Conservation (phyloP, 2,797 vertebrate species). For the Craterocephalus amniculus region DNA sequence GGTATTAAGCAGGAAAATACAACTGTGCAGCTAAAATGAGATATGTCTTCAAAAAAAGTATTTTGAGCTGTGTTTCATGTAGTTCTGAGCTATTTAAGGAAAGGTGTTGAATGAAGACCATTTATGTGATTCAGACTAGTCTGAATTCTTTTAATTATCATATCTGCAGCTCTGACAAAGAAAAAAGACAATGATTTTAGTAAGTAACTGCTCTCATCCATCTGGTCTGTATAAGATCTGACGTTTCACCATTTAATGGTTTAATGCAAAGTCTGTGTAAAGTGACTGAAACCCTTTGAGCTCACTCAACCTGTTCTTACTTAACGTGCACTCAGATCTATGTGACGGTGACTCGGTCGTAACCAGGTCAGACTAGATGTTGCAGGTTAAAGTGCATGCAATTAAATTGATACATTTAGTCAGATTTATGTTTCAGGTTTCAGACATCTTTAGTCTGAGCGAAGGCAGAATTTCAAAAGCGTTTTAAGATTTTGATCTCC, state of each 20-base stretch:
- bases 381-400: slow-evolving; percentile 55
- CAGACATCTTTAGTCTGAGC: slow-evolving; percentile 1
- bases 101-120: neutral
- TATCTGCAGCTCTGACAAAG: slow-evolving; percentile 13
- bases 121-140: neutral
- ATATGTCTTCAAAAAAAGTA: neutral
- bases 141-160: slow-evolving; percentile 6
- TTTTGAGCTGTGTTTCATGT: slow-evolving; percentile 11
- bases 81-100: neutral
- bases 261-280: slow-evolving; percentile 35
- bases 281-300: slow-evolving; percentile 67
- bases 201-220: slow-evolving; percentile 29
- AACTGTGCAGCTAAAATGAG: slow-evolving; percentile 18
- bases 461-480: slow-evolving; percentile 23
- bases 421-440: slow-evolving; percentile 46
- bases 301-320: slow-evolving; percentile 68
- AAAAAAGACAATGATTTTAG: neutral
- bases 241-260: slow-evolving; percentile 41
- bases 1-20: neutral
- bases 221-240: slow-evolving; percentile 60
- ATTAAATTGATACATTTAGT: slow-evolving; percentile 56
- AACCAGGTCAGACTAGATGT: slow-evolving; percentile 51
- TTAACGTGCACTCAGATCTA: slow-evolving; percentile 60
- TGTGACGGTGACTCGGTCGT: slow-evolving; percentile 50
- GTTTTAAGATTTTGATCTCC: slow-evolving; percentile 34